Evolutionary conservation across 2,113 vertebrate genomes (phyloP).

Genomic region (Gnathonemus longibarbis): DNA sequence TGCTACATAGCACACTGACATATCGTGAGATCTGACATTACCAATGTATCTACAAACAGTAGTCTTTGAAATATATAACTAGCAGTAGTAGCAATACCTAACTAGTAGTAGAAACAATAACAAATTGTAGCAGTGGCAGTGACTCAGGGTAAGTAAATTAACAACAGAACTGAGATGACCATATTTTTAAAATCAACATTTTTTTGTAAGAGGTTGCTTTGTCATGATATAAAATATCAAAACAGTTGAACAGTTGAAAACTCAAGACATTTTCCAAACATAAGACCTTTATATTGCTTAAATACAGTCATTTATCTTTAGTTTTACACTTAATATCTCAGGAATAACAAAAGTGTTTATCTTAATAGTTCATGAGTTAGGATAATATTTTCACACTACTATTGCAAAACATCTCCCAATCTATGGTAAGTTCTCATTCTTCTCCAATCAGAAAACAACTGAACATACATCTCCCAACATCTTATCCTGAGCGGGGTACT

Average conservation of each 20-base stretch:
- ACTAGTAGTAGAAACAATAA: slow-evolving; percentile 1
- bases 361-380: not conserved
- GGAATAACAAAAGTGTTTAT: not conserved
- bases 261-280: not conserved
- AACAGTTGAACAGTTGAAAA: not conserved
- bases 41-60: slow-evolving; percentile 8
- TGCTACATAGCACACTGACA: slow-evolving; percentile 15
- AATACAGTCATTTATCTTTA: not conserved
- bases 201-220: not conserved
- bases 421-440: not conserved
- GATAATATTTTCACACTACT: slow-evolving; percentile 1
- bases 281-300: slow-evolving; percentile 6
- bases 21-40: not conserved
- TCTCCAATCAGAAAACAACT: not conserved
- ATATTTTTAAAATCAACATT: not conserved
- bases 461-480: not conserved
- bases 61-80: not conserved
- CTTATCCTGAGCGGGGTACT: not conserved
- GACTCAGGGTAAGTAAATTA: not conserved
- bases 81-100: slow-evolving; percentile 8
- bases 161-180: not conserved
- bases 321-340: not conserved
- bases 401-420: not conserved
- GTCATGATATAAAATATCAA: not conserved
- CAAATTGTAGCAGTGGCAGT: not conserved